Percentiles rank a stretch among this genome's conserved stretches.
Evolutionary conservation across 2,888 invertebrate species (phyloP).

Genomic region (Omphaloscelis lunosa): DNA sequence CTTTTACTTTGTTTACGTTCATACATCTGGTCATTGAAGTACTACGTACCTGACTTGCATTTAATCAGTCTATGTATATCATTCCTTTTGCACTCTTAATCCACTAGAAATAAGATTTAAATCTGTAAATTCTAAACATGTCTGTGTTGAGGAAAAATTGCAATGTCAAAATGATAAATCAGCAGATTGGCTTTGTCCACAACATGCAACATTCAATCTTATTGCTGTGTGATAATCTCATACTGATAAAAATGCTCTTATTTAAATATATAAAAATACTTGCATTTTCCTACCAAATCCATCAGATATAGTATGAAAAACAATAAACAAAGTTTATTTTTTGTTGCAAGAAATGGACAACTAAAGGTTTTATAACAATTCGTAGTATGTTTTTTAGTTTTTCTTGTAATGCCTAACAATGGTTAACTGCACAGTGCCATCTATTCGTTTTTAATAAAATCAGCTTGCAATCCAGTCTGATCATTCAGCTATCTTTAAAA

Average conservation of each 20-base stretch:
- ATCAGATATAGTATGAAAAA: neutral
- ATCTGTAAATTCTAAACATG: neutral
- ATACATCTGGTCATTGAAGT: neutral
- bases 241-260: conserved; percentile 1
- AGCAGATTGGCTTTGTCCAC: neutral
- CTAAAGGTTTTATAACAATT: neutral
- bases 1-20: neutral
- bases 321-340: neutral
- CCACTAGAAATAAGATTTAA: neutral
- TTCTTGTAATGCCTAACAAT: neutral
- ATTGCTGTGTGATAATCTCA: neutral
- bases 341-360: neutral
- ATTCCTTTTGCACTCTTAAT: neutral
- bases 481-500: neutral
- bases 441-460: neutral
- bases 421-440: neutral
- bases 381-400: neutral
- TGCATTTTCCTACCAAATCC: neutral
- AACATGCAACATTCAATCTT: neutral
- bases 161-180: neutral
- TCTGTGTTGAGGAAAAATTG: neutral
- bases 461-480: no score
- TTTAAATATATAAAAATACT: neutral
- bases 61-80: neutral
- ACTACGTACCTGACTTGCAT: neutral